Evolutionary conservation across 1,140 invertebrate genomes (phyloP).

Genomic region (Zelostemma sp.): DNA sequence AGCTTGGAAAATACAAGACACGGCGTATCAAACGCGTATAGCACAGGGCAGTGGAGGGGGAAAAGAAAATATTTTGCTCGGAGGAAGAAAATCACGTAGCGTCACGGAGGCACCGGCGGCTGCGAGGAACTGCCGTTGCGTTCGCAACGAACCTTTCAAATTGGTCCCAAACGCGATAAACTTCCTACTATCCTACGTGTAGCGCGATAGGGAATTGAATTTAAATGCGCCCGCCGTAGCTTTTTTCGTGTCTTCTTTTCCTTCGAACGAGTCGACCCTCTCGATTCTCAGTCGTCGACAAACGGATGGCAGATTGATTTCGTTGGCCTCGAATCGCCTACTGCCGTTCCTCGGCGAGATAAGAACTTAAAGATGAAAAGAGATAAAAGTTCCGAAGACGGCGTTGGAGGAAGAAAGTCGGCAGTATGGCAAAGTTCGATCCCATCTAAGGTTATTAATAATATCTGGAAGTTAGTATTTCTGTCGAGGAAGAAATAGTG

Average conservation of each 20-base stretch:
- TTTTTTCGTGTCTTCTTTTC: slow-evolving; percentile 18
- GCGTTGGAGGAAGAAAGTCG: slow-evolving; percentile 17
- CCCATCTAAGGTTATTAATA: slow-evolving; percentile 70
- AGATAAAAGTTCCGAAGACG: slow-evolving; percentile 3
- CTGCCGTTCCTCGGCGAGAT: slow-evolving; percentile 18
- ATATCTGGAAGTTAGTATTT: slow-evolving; percentile 70
- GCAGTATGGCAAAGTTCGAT: slow-evolving; percentile 61
- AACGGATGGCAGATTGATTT: slow-evolving; percentile 68
- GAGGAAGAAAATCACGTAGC: slow-evolving; percentile 41
- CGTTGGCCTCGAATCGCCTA: slow-evolving; percentile 46
- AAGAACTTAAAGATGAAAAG: slow-evolving; percentile 1
- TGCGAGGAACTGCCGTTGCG: slow-evolving; percentile 19
- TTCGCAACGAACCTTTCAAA: slow-evolving; percentile 46
- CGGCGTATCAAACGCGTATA: slow-evolving; percentile 25
- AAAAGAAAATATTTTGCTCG: slow-evolving; percentile 28
- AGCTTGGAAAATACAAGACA: no score
- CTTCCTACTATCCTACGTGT: slow-evolving; percentile 43
- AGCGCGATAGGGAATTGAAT: slow-evolving; percentile 61
- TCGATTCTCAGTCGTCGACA: slow-evolving; percentile 45
- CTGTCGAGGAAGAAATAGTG: slow-evolving; percentile 60
- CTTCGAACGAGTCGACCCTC: slow-evolving; percentile 25
- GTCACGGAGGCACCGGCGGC: slow-evolving; percentile 17
- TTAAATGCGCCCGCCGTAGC: slow-evolving; percentile 51
- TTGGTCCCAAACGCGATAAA: slow-evolving; percentile 63
- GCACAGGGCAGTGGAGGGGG: slow-evolving; percentile 9